These are phyloP conservation scores for Parazoanthus atlanticus DNA, from an alignment of 92 coral and sea anemone genomes.

Conservation along the genomic window DNA sequence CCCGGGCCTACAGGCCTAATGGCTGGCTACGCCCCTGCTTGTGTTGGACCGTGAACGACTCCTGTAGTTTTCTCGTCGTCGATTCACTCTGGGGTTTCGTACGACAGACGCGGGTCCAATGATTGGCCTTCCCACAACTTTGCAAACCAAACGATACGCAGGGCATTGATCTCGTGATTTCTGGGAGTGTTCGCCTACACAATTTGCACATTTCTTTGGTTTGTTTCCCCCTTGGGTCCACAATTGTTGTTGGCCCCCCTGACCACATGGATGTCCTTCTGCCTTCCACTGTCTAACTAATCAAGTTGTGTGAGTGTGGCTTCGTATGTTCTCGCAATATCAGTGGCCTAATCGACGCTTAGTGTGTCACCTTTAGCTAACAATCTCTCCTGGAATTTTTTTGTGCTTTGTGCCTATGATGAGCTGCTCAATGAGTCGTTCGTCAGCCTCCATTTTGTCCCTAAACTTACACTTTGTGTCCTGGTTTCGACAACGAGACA, in stretches of 20 bases:
- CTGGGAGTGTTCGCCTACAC: too few relatives aligned
- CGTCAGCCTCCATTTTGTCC: slow-evolving; percentile 53
- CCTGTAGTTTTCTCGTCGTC: too few relatives aligned
- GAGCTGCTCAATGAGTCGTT: slow-evolving; percentile 60
- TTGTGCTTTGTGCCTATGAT: slow-evolving; percentile 59
- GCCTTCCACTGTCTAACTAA: too few relatives aligned
- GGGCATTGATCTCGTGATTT: too few relatives aligned
- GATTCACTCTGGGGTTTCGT: too few relatives aligned
- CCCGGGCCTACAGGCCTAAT: too few relatives aligned
- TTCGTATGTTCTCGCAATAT: slow-evolving; percentile 57
- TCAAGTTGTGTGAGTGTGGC: slow-evolving; percentile 43
- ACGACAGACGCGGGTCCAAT: too few relatives aligned
- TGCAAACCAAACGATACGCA: too few relatives aligned
- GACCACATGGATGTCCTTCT: background rate
- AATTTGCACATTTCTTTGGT: too few relatives aligned
- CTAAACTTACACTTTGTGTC: slow-evolving; percentile 60
- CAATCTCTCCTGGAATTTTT: slow-evolving; percentile 54
- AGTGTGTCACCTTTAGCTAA: slow-evolving; percentile 50
- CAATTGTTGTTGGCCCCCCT: background rate
- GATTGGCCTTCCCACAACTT: too few relatives aligned
- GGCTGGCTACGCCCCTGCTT: too few relatives aligned
- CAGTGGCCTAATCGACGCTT: slow-evolving; percentile 49
- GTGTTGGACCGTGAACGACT: slow-evolving; percentile 2
- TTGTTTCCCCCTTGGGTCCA: background rate
- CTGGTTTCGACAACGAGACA: slow-evolving; percentile 61